These are phyloP conservation scores for Anthrax anthrax DNA, from an alignment of 2,888 invertebrate genomes.

Conservation along the genomic window DNA sequence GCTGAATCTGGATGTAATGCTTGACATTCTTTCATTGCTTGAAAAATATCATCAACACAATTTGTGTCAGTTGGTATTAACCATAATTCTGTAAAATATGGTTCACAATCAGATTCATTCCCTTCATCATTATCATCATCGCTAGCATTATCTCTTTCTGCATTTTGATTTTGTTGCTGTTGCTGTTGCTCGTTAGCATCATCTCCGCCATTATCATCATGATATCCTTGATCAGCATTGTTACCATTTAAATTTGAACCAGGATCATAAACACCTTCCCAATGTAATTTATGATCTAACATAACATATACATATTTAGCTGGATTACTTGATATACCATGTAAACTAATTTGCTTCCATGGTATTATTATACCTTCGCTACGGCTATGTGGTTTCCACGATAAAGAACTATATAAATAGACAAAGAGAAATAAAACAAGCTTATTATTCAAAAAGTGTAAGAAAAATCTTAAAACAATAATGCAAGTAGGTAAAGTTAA, in stretches of 20 bases:
- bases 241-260: conserved; percentile 4
- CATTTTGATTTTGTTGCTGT: background rate
- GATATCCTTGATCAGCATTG: conserved; percentile 9
- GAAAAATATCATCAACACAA: conserved; percentile 52
- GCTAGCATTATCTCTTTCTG: conserved; percentile 16
- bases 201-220: conserved; percentile 15
- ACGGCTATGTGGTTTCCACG: conserved; percentile 26
- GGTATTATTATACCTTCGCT: conserved; percentile 28
- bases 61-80: conserved; percentile 51
- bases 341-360: conserved; percentile 31
- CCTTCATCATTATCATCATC: conserved; percentile 24
- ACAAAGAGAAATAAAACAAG: background rate
- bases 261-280: conserved; percentile 25
- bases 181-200: conserved; percentile 13
- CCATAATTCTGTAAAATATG: conserved; percentile 50
- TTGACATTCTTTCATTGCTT: conserved; percentile 63
- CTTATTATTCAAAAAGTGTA: no score
- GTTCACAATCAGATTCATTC: conserved; percentile 26
- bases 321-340: conserved; percentile 28
- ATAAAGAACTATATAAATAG: conserved; percentile 21
- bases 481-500: no score
- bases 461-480: no score
- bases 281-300: conserved; percentile 27
- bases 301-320: conserved; percentile 30
- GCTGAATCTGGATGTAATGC: conserved; percentile 65